Conservation (phyloP, 2,888 invertebrate species). For the Drosophila austrosaltans region DNA sequence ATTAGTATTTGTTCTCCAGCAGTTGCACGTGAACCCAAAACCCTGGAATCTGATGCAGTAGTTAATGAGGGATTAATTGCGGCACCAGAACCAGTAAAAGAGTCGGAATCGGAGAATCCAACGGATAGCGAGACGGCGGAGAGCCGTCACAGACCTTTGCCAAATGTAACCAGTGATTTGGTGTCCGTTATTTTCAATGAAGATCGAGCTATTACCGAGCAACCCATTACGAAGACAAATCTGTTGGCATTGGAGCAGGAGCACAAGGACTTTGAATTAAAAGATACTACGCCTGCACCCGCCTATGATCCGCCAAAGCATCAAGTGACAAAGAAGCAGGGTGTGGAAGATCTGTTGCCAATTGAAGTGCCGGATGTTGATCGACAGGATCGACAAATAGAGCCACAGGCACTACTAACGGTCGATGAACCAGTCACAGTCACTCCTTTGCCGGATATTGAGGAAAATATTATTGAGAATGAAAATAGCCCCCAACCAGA, state of each 20-base stretch:
- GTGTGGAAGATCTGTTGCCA: conserved; percentile 58
- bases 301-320: conserved; percentile 58
- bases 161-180: conserved; percentile 54
- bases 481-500: conserved; percentile 14
- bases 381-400: conserved; percentile 17
- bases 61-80: not conserved
- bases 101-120: not conserved
- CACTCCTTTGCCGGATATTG: conserved; percentile 40
- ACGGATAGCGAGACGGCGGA: conserved; percentile 33
- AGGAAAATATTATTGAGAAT: conserved; percentile 43
- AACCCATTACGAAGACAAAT: conserved; percentile 58
- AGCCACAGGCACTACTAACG: conserved; percentile 11
- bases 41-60: conserved; percentile 33
- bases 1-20: not conserved
- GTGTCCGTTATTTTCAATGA: conserved; percentile 56
- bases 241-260: conserved; percentile 58
- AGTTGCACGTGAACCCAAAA: conserved; percentile 59
- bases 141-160: conserved; percentile 36
- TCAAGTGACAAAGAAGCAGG: conserved; percentile 70
- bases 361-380: conserved; percentile 24
- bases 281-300: conserved; percentile 40
- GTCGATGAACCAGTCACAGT: conserved; percentile 17
- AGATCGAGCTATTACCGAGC: conserved; percentile 59
- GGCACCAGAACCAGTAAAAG: not conserved
- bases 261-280: conserved; percentile 37